Evolutionary conservation across 1,140 invertebrate species (phyloP).

Genomic region (Marisa cornuarietis): DNA sequence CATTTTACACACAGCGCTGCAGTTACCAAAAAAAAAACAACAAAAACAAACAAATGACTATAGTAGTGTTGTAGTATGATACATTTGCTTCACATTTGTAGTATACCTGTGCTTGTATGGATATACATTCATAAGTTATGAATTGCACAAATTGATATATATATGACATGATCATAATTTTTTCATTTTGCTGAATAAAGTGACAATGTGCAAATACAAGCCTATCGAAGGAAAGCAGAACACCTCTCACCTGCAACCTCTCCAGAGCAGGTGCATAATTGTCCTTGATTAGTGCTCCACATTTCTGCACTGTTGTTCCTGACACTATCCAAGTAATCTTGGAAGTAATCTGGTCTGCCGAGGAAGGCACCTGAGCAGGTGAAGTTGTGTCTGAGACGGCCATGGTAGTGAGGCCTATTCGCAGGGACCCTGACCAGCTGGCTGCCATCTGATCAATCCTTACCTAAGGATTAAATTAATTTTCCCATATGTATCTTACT

Average conservation of each 20-base stretch:
- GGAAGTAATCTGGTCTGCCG: slow-evolving; percentile 57
- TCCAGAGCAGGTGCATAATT: slow-evolving; percentile 65
- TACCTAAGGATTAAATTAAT: slow-evolving; percentile 71
- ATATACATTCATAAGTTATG: no score
- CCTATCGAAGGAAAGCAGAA: no score
- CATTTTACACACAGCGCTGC: no score
- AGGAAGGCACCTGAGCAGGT: slow-evolving; percentile 71
- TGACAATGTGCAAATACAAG: no score
- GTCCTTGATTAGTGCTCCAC: slow-evolving; percentile 61
- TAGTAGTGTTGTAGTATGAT: no score
- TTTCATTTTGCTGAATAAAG: no score
- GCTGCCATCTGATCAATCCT: slow-evolving; percentile 72
- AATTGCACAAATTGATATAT: no score
- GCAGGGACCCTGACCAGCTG: slow-evolving; percentile 80
- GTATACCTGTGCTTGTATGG: no score
- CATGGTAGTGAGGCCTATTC: slow-evolving; percentile 80
- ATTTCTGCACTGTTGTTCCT: slow-evolving; percentile 68
- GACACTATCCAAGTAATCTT: slow-evolving; percentile 68
- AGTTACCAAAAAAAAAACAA: no score
- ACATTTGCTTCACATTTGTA: no score
- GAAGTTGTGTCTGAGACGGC: slow-evolving; percentile 73
- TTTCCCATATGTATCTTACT: background rate
- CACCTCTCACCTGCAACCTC: slow-evolving; percentile 56
- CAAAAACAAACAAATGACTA: no score
- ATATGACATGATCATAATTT: no score